Evolutionary conservation across 2,113 vertebrate species (phyloP).

Genomic region (Nanger granti): DNA sequence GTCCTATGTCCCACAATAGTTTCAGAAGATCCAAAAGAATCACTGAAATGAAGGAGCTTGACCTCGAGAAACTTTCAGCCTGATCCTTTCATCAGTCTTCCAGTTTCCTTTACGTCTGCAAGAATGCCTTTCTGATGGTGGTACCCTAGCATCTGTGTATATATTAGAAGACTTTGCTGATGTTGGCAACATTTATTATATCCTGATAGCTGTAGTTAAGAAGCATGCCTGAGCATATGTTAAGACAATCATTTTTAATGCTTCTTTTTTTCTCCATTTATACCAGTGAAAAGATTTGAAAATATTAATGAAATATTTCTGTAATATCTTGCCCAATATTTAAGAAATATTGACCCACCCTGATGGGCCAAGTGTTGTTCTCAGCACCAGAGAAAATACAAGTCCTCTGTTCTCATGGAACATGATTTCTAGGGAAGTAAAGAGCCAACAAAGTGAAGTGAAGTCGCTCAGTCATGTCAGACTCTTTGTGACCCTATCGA

Average conservation of each 20-base stretch:
- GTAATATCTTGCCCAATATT: background rate
- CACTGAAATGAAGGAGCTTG: background rate
- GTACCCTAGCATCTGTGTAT: background rate
- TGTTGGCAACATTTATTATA: background rate
- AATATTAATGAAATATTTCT: background rate
- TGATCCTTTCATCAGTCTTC: background rate
- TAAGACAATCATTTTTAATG: background rate
- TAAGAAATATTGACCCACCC: background rate
- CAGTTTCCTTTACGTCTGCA: background rate
- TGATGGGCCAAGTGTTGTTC: background rate
- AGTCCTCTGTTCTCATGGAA: background rate
- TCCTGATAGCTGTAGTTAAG: background rate
- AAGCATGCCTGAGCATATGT: background rate
- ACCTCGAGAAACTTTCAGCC: background rate
- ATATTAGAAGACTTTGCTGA: background rate
- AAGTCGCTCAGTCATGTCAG: no score
- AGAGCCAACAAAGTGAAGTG: no score
- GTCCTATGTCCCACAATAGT: background rate
- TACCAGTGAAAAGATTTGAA: background rate
- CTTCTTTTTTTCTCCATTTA: conserved; percentile 2
- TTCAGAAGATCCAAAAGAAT: background rate
- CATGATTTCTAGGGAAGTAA: background rate
- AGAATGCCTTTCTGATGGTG: background rate
- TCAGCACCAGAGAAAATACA: background rate
- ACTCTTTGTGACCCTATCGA: no score